phyloP scores from a whole-genome alignment of 1,140 invertebrate species.

The Thaumatotibia leucotreta region DNA sequence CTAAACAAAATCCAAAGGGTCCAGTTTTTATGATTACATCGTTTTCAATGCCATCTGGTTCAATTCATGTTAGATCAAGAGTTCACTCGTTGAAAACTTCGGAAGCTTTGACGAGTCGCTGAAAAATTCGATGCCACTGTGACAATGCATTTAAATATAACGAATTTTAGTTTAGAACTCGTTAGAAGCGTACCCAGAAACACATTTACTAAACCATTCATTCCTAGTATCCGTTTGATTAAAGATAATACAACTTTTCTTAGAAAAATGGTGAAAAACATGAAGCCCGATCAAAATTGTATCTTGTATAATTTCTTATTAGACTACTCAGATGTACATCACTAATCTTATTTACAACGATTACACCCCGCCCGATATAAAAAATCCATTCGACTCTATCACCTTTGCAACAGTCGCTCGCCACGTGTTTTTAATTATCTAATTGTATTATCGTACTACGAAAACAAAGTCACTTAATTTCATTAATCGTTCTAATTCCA shows the following conservation, averaged over 20 bases:
- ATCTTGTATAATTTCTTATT: too few species aligned
- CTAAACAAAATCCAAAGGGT: constrained; percentile 9
- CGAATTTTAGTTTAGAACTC: background rate
- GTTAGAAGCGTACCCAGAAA: too few species aligned
- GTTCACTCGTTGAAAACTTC: background rate
- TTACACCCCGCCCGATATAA: too few species aligned
- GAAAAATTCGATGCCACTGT: background rate
- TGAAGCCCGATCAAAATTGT: too few species aligned
- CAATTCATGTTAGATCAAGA: background rate
- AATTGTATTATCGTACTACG: background rate
- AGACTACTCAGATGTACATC: too few species aligned
- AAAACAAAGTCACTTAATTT: background rate
- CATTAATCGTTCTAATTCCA: background rate
- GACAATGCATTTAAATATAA: background rate
- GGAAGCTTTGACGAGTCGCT: background rate
- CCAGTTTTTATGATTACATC: constrained; percentile 13
- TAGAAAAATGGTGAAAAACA: too few species aligned
- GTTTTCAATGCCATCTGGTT: background rate
- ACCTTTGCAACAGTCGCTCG: too few species aligned
- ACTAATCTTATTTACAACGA: too few species aligned
- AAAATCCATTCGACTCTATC: too few species aligned
- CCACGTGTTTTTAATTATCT: background rate
- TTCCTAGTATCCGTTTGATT: too few species aligned
- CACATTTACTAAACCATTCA: too few species aligned
- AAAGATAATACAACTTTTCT: too few species aligned